Conservation (phyloP, 2,888 invertebrate species). For the Camponotus fellah region DNA sequence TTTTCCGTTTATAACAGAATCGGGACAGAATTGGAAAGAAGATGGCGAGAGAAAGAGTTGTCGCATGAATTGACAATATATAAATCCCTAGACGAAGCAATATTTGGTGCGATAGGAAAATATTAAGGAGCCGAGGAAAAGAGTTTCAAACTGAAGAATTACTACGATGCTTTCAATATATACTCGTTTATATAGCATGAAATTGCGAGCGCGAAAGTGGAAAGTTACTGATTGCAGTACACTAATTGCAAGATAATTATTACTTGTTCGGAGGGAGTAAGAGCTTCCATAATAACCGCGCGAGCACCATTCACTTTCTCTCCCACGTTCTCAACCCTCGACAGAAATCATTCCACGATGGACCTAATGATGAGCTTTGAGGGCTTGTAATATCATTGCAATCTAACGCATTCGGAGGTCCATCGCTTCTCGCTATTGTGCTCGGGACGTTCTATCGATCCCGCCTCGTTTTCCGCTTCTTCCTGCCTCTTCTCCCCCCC, state of each 20-base stretch:
- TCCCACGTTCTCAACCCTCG: conserved; percentile 36
- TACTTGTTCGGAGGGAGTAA: conserved; percentile 61
- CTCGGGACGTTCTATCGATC: conserved; percentile 75
- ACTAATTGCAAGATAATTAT: conserved; percentile 72
- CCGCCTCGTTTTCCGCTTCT: conserved; percentile 62
- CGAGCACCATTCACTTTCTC: conserved; percentile 7
- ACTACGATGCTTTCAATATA: background rate
- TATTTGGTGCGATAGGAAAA: conserved; percentile 10
- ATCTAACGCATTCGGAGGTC: conserved; percentile 64
- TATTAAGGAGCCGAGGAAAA: conserved; percentile 10
- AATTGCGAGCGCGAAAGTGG: conserved; percentile 17
- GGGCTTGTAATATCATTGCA: conserved; percentile 57
- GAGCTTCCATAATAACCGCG: conserved; percentile 60
- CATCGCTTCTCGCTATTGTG: conserved; percentile 70
- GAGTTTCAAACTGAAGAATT: background rate
- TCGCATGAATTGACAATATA: background rate
- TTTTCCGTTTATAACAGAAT: background rate
- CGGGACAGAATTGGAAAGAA: background rate
- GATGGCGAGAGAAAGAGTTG: conserved; percentile 35
- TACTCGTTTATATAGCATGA: background rate
- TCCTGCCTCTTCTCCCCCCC: conserved; percentile 52
- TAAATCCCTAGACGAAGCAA: background rate
- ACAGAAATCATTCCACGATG: conserved; percentile 63
- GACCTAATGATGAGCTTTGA: conserved; percentile 63
- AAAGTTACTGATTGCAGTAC: conserved; percentile 19